Percentiles rank a stretch among this genome's conserved stretches.
phyloP scores from a whole-genome alignment of 2,888 invertebrate genomes.

The Bruchidius siliquastri region DNA sequence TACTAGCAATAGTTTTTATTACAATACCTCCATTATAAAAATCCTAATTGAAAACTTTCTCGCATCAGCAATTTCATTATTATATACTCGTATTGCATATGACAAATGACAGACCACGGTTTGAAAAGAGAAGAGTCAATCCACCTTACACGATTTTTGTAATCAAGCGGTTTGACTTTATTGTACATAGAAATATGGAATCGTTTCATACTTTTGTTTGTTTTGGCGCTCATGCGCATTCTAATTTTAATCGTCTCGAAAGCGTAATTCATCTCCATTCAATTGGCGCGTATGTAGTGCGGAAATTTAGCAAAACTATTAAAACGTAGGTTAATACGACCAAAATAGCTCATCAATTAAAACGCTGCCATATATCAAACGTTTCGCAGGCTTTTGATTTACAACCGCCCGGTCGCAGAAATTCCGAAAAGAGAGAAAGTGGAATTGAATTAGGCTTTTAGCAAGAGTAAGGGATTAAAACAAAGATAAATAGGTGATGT shows the following conservation, averaged over 20 bases:
- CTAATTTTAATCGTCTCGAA: neutral
- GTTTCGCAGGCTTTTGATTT: neutral
- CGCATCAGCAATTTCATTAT: too few species aligned
- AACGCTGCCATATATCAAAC: neutral
- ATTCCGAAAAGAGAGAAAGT: neutral
- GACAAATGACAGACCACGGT: too few species aligned
- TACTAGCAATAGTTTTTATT: too few species aligned
- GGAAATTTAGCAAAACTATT: neutral
- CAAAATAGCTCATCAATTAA: neutral
- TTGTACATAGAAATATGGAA: conserved; percentile 1
- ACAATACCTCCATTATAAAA: too few species aligned
- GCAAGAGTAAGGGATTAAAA: neutral
- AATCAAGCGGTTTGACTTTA: neutral
- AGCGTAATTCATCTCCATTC: neutral
- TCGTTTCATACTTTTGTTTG: conserved; percentile 10
- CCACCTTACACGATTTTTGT: neutral
- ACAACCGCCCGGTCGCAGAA: neutral
- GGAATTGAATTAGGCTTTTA: neutral
- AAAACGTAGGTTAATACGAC: neutral
- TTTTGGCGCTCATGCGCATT: neutral
- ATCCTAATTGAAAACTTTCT: too few species aligned
- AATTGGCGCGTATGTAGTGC: neutral
- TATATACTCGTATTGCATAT: too few species aligned
- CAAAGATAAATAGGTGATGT: neutral
- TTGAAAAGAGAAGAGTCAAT: too few species aligned